Percentiles rank a stretch among this genome's conserved stretches.
Conservation (phyloP, 1,140 invertebrate species). For the Arctopsyche grandis region DNA sequence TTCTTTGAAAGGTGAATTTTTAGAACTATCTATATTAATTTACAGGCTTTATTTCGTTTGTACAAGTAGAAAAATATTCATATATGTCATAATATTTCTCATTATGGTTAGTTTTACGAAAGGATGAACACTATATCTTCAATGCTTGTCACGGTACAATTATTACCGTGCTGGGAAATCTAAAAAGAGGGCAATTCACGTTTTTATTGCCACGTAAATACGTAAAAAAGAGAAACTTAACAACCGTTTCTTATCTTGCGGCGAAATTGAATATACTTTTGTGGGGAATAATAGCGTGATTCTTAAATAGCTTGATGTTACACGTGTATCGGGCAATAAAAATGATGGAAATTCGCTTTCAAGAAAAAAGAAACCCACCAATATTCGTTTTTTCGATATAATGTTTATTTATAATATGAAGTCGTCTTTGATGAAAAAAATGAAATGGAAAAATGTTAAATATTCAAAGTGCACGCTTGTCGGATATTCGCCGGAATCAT, state of each 20-base stretch:
- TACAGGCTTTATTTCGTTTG: not conserved
- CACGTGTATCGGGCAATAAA: not conserved
- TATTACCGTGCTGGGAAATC: constrained; percentile 22
- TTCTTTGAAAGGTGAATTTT: not conserved
- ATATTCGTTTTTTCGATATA: too few relatives aligned
- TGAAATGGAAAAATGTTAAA: too few relatives aligned
- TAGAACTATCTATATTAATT: not conserved
- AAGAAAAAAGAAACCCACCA: not conserved
- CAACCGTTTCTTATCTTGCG: constrained; percentile 13
- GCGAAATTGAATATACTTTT: constrained; percentile 20
- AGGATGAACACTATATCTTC: constrained; percentile 18
- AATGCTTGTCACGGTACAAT: constrained; percentile 41
- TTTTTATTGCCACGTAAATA: constrained; percentile 43
- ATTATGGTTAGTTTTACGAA: not conserved
- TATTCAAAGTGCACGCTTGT: too few relatives aligned
- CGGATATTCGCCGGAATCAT: not conserved
- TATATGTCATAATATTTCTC: constrained; percentile 32
- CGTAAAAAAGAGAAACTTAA: constrained; percentile 16
- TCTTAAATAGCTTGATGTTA: not conserved
- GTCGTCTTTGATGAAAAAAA: too few relatives aligned
- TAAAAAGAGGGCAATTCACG: constrained; percentile 36
- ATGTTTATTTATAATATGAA: too few relatives aligned
- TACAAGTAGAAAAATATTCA: not conserved
- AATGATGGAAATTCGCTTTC: not conserved
- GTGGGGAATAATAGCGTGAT: constrained; percentile 12